Evolutionary conservation across 2,113 vertebrate genomes (phyloP), one percentile per base, ranked within the genome.

Genomic region (Sphyrna mokarran): DNA sequence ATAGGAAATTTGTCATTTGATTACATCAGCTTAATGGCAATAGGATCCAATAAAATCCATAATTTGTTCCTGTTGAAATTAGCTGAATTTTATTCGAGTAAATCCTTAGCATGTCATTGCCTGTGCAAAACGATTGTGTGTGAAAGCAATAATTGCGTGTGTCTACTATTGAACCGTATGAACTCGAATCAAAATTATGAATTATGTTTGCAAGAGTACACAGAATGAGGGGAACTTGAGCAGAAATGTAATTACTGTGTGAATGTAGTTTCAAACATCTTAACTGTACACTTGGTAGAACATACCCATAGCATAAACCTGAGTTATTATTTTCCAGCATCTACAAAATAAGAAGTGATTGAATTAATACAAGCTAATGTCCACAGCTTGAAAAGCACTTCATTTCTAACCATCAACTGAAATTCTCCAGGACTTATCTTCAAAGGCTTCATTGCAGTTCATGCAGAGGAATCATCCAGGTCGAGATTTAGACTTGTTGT

Each of bases 21-120:
- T 95, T 95, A 72, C 23, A 95, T 29, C 23, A 72, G 40, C 94
- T 95, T 72, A 11, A 8, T 70, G 68, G 68, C 94, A 70, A 23
- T 48, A 14, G 11, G 70, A 72, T 68, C 70, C 69, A 95, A 40
- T 23, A 14, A 72, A 70, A 72, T 95, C 20, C 68, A 95, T 94
- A 43, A 70, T 94, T 70, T 72, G 22, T 16, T 72, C 68, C 26
- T 72, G 22, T 95, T 11, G 33, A 40, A 48, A 48, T 94, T 95
- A 72, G 40, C 68, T 95, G 66, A 94, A 37, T 95, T 95, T 72
- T 54, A 95, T 72, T 72, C 54, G 66, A 72, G 72, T 43, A 95
- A 72, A 95, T 72, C 40, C 11, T 72, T 5, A 72, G 40, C 68
- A 72, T 22, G 40, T 72, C 94, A 95, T 14, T 95, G 10, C 13